Evolutionary conservation across 30 jellyfish, hydroid and myxozoan genomes (phyloP).

Genomic region (Chironex yamaguchii): DNA sequence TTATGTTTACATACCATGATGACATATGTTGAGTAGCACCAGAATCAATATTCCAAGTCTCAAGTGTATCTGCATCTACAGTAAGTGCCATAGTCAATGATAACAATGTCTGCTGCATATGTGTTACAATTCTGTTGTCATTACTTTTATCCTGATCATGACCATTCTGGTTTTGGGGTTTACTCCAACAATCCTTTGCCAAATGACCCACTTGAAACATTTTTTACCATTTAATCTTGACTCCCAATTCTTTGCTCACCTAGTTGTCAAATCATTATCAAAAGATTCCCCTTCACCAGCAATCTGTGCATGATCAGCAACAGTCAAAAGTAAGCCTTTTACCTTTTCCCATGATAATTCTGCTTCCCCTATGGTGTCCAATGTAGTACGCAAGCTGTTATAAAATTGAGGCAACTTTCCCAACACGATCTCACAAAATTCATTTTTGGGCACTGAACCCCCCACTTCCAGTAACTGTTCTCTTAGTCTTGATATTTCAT

Average conservation of each 20-base stretch:
- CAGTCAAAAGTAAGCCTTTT: constrained; percentile 31
- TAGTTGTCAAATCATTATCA: constrained; percentile 40
- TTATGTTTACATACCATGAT: constrained; percentile 29
- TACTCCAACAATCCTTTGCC: constrained; percentile 47
- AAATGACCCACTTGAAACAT: constrained; percentile 41
- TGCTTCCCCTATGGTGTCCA: constrained; percentile 43
- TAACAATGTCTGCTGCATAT: neutral
- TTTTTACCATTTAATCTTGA: constrained; percentile 2
- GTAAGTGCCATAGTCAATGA: constrained; percentile 29
- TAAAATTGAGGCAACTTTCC: constrained; percentile 43
- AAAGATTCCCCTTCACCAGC: constrained; percentile 28
- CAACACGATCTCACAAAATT: constrained; percentile 43
- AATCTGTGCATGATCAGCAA: constrained; percentile 53
- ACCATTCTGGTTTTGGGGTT: constrained; percentile 18
- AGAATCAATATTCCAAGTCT: constrained; percentile 11
- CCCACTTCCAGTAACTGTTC: constrained; percentile 30
- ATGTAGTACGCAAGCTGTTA: constrained; percentile 45
- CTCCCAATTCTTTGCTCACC: neutral
- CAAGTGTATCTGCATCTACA: constrained; percentile 1
- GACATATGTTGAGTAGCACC: constrained; percentile 41
- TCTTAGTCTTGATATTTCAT: constrained; percentile 32
- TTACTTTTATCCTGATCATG: constrained; percentile 38
- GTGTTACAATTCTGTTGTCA: constrained; percentile 26
- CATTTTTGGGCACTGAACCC: constrained; percentile 38
- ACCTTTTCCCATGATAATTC: constrained; percentile 61